Evolutionary conservation across 2,797 vertebrate genomes (phyloP).

Genomic region (Lateolabrax maculatus): DNA sequence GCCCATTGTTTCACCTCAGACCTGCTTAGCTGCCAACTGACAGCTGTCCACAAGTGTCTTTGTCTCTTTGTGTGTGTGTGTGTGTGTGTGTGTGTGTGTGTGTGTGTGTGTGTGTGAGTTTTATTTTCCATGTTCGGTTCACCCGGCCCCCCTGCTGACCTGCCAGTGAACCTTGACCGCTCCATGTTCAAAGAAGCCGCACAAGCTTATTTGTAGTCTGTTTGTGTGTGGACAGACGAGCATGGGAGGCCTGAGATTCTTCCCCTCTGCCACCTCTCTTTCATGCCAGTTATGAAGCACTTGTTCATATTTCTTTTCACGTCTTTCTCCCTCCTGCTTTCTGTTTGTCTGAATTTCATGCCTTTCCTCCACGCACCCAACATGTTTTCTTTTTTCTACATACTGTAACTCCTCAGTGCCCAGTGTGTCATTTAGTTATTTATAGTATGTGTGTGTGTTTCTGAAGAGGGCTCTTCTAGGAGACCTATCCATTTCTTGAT

Average conservation of each 20-base stretch:
- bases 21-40: constrained; percentile 70
- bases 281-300: neutral
- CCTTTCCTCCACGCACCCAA: neutral
- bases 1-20: constrained; percentile 60
- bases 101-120: neutral
- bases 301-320: neutral
- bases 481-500: constrained; percentile 77
- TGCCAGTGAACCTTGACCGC: constrained; percentile 66
- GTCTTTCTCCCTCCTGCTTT: neutral
- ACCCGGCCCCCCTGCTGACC: constrained; percentile 55
- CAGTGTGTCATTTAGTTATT: constrained; percentile 52
- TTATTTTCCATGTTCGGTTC: constrained; percentile 50
- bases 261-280: constrained; percentile 12
- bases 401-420: neutral
- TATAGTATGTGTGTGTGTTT: constrained; percentile 56
- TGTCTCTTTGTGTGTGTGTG: constrained; percentile 19
- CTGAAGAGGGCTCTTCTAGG: constrained; percentile 71
- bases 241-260: constrained; percentile 44
- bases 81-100: neutral
- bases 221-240: constrained; percentile 34
- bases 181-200: constrained; percentile 57
- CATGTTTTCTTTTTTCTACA: rapidly evolving
- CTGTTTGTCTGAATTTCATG: neutral
- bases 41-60: constrained; percentile 71
- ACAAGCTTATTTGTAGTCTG: constrained; percentile 47